Evolutionary conservation across 1,140 invertebrate species (phyloP), one percentile per base, ranked within the genome.

Genomic region (Tetranychus urticae): DNA sequence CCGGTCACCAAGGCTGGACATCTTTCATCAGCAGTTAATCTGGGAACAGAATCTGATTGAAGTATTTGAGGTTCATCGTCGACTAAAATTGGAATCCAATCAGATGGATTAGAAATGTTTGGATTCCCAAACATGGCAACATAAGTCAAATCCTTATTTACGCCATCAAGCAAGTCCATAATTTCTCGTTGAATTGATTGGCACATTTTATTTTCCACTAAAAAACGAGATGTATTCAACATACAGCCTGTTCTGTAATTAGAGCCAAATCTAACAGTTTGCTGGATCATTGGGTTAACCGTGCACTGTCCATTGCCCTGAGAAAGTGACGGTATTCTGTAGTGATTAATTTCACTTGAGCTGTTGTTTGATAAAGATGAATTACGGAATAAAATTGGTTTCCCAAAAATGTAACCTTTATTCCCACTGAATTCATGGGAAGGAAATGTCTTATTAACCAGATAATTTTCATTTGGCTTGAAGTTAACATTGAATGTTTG

Each of bases 351-450:
- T 68, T 67, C 10, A 57, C 47, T 35, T 60, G 63, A 35, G 64
- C 2, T n/a, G 23, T 52, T 46, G 3, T 58, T 65, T 36, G 76
- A 78, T n/a, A 14, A n/a, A 50, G 13, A n/a, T n/a, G 13, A 14
- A 50, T 50, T 50, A n/a, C 31, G 50, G 23, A 52, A 52, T n/a
- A 52, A n/a, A 52, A 84, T 73, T 1, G 81, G 81, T 67, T 78
- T 79, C 8, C 77, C 78, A 12, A 72, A 56, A 13, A 77, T 65
- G 66, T 84, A 84, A 5, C 82, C 82, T 14, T 81, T 80, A 71
- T 81, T 81, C 59, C 82, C 82, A 70, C 81, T 83, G 46, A 77
- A 66, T 56, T 67, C 65, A 67, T 31, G 23, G 8, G 12, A 7
- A 31, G 31, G n/a, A 31, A 31, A 7, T 7, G 5, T 2, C 23